These are phyloP conservation scores for Cinclus cinclus DNA, from an alignment of 2,113 vertebrate species.

Conservation along the genomic window DNA sequence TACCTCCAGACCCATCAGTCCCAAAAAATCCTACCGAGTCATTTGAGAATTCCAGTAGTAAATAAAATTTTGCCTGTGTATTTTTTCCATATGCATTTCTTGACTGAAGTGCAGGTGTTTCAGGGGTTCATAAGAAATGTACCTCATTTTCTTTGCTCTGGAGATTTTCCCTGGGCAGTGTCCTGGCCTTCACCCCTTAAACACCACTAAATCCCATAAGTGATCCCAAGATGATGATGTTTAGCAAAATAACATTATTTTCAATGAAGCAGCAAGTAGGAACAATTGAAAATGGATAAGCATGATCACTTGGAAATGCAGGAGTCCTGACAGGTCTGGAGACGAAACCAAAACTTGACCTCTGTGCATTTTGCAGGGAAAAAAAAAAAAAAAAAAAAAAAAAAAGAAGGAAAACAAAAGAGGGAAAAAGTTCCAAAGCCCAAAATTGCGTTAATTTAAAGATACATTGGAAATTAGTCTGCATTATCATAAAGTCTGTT, in stretches of 20 bases:
- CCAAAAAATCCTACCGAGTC: background rate
- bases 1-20: background rate
- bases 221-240: background rate
- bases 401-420: background rate
- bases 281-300: background rate
- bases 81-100: background rate
- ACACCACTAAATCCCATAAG: background rate
- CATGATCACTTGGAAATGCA: background rate
- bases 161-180: background rate
- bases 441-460: background rate
- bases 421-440: background rate
- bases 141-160: background rate
- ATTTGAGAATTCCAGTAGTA: background rate
- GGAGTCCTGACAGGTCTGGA: background rate
- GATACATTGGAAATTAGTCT: background rate
- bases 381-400: background rate
- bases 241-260: conserved; percentile 27
- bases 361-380: background rate
- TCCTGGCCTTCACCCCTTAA: background rate
- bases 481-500: background rate
- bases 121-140: background rate
- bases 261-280: conserved; percentile 35
- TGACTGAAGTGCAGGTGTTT: background rate
- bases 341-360: background rate
- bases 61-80: background rate